phyloP scores from a whole-genome alignment of 2,888 invertebrate species.

The Tholera decimalis region DNA sequence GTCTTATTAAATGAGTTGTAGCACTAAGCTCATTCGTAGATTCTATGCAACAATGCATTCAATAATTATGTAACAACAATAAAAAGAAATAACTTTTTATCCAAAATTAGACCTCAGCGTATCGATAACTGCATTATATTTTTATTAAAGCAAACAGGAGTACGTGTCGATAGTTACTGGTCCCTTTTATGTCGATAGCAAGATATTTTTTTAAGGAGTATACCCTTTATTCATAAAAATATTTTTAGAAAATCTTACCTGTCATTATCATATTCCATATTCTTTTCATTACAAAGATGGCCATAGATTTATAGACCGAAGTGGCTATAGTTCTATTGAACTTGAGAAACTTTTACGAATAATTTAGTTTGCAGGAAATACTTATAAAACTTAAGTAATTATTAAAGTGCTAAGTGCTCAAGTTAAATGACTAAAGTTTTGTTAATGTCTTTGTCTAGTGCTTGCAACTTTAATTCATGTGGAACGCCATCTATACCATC shows the following conservation, averaged over 20 bases:
- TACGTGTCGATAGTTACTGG: neutral
- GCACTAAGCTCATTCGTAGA: no score
- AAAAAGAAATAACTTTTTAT: neutral
- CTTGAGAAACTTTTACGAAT: slow-evolving; percentile 4
- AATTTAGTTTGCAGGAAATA: slow-evolving; percentile 8
- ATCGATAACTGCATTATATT: neutral
- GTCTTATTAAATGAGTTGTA: no score
- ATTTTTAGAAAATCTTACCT: slow-evolving; percentile 44
- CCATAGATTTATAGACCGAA: slow-evolving; percentile 31
- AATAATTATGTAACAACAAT: no score
- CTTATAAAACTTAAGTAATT: neutral
- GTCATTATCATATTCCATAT: slow-evolving; percentile 46
- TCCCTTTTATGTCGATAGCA: slow-evolving; percentile 16
- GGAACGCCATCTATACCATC: no score
- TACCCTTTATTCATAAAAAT: slow-evolving; percentile 51
- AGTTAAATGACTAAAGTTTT: slow-evolving; percentile 12
- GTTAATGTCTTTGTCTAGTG: neutral
- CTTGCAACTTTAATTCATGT: neutral
- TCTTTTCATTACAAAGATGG: slow-evolving; percentile 44
- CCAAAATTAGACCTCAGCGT: neutral
- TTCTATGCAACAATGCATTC: no score
- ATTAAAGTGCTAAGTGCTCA: neutral
- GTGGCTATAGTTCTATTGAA: slow-evolving; percentile 5
- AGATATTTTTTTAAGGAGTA: slow-evolving; percentile 32
- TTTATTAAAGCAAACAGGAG: neutral